Percentiles rank a stretch among this genome's conserved stretches.
Evolutionary conservation across 2,888 invertebrate genomes (phyloP).

Genomic region (Hirtodrosophila alboralis): DNA sequence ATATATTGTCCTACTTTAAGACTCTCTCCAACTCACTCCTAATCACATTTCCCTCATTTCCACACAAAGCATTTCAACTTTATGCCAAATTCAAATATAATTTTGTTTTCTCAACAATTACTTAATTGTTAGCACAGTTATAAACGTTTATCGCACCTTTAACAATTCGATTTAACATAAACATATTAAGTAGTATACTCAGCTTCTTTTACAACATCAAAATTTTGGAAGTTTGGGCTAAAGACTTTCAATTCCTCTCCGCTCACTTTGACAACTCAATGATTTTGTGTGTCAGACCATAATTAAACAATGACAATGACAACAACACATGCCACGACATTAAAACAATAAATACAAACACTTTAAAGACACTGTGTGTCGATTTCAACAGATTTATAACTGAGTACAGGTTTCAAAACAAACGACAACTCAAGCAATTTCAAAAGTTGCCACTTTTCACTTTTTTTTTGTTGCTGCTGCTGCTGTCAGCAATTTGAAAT

Average conservation of each 20-base stretch:
- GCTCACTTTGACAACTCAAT: conserved; percentile 58
- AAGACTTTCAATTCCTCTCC: conserved; percentile 13
- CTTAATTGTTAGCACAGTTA: no score
- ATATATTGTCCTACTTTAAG: no score
- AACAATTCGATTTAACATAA: no score
- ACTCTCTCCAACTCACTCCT: no score
- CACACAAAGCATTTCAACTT: no score
- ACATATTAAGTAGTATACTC: not conserved
- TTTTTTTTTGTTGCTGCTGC: conserved; percentile 44
- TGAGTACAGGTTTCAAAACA: not conserved
- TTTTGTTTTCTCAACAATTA: no score
- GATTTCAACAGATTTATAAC: conserved; percentile 20
- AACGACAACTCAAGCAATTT: conserved; percentile 29
- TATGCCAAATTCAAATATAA: no score
- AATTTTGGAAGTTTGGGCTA: not conserved
- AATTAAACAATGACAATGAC: conserved; percentile 26
- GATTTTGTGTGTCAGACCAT: conserved; percentile 67
- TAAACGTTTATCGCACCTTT: no score
- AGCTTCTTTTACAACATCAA: conserved; percentile 2
- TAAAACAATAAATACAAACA: conserved; percentile 43
- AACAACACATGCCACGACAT: conserved; percentile 30
- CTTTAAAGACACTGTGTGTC: conserved; percentile 6
- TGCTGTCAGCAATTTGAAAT: conserved; percentile 47
- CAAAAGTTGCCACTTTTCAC: conserved; percentile 67
- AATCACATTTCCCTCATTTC: no score